Base-by-base conservation (phyloP, 1,140 invertebrate genomes). In the Heterodera schachtii region DNA sequence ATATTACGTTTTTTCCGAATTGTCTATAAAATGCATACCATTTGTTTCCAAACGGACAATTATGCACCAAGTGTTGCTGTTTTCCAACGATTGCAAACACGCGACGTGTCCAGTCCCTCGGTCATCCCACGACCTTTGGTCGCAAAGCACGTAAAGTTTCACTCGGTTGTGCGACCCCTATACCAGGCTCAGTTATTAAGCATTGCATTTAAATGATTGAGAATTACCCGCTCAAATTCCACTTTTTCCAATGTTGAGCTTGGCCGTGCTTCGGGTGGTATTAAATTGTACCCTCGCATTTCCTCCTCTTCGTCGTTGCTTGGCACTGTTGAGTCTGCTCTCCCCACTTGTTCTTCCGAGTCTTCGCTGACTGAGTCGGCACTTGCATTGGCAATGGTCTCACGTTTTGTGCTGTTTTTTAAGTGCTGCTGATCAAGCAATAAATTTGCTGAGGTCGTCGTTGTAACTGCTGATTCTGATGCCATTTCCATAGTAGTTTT, bases 71-170 rank as follows among this genome's bases (percentile, higher is more conserved):
- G 82, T 67, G 73, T 81, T 71, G 52, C 66, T 75, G 13, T 80
- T 71, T 4, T 85, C 84, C 16, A 82, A 77, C 9, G 77, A 46
- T 46, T 77, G 84, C 73, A 90, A 74, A 80, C 86, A 88, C 43
- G 86, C 89, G 49, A 89, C 88, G 83, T 89, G 88, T 2, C 88
- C 88, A 13, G 88, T 89, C 3, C 88, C 88, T 43, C 85, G 67
- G 75, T 89, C 87, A 31, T 89, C 87, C 88, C 88, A 89, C 19
- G 81, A 71, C 19, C 86, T 57, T 71, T 89, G 88, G 78, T 90
- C 89, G 76, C 88, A 87, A 1, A 89, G 81, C 19, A 89, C 88
- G 69, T 89, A 89, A 11, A 89, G 80, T 73, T 89, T 89, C 16
- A 89, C 88, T 13, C 88, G 84, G 76, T 90, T 90, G 3, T 79